Percentiles rank a stretch among this genome's conserved stretches.
These are phyloP conservation scores for Sialis lutaria DNA, from an alignment of 2,888 invertebrate genomes.

Conservation along the genomic window DNA sequence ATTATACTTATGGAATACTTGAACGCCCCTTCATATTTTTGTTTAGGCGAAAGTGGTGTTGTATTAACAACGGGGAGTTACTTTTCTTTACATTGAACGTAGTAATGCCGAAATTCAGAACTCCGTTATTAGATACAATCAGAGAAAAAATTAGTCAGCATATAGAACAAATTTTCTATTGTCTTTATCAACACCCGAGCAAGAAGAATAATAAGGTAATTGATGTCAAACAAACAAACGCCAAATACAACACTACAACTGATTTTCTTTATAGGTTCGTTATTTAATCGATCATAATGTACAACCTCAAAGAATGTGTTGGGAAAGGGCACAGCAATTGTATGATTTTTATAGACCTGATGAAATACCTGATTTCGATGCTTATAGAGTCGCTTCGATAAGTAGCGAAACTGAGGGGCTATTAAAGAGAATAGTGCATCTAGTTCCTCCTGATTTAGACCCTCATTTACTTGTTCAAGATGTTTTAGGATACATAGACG, in stretches of 20 bases:
- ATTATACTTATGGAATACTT: too few species aligned
- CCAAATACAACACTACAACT: background rate
- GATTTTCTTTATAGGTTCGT: constrained; percentile 21
- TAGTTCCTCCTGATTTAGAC: constrained; percentile 51
- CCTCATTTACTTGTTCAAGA: constrained; percentile 42
- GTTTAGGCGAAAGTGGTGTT: constrained; percentile 56
- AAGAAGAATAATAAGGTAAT: constrained; percentile 40
- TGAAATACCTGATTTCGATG: constrained; percentile 66
- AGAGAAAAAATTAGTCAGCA: constrained; percentile 56
- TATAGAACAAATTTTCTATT: constrained; percentile 73
- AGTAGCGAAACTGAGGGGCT: constrained; percentile 63
- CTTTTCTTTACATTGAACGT: constrained; percentile 61
- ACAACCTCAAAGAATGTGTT: constrained; percentile 46
- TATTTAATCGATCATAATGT: constrained; percentile 64
- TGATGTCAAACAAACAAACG: background rate
- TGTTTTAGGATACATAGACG: constrained; percentile 50
- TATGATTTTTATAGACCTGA: constrained; percentile 71
- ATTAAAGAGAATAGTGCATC: constrained; percentile 46
- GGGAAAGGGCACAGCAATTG: constrained; percentile 55
- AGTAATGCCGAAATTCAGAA: constrained; percentile 48
- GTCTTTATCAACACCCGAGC: constrained; percentile 69
- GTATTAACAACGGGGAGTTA: constrained; percentile 56
- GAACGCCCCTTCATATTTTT: too few species aligned
- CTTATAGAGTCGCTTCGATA: constrained; percentile 55
- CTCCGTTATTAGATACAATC: constrained; percentile 41